These are phyloP conservation scores for Baccha elongata DNA, from an alignment of 2,888 invertebrate species.

Conservation along the genomic window DNA sequence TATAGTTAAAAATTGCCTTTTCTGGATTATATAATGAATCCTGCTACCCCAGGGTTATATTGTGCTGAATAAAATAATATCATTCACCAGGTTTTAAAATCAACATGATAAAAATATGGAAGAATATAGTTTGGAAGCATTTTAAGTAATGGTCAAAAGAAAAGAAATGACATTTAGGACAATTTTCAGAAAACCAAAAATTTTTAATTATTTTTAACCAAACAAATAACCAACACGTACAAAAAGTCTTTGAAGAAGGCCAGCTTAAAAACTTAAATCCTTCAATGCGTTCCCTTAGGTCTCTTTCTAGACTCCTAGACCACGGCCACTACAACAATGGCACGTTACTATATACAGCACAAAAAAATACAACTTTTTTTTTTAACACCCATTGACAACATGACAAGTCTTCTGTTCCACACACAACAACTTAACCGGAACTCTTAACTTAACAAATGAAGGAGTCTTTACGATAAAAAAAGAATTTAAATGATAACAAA, in stretches of 20 bases:
- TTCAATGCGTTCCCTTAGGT: background rate
- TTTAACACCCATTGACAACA: conserved; percentile 32
- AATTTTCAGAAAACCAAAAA: no score
- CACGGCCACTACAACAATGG: background rate
- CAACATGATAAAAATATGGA: no score
- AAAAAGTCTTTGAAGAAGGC: background rate
- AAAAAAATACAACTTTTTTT: background rate
- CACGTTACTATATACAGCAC: background rate
- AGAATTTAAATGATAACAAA: conserved; percentile 2
- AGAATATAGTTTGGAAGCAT: no score
- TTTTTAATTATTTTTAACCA: no score
- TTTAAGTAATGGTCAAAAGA: no score
- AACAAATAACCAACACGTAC: background rate
- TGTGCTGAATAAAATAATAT: no score
- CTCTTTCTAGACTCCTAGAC: no score
- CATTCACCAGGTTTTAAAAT: no score
- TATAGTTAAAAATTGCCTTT: no score
- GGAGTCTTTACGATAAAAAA: conserved; percentile 25
- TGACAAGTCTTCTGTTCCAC: conserved; percentile 29
- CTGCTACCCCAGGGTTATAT: no score
- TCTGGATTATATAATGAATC: no score
- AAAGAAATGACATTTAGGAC: no score
- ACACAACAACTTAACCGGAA: conserved; percentile 31
- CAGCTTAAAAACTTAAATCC: background rate
- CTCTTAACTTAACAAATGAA: conserved; percentile 28